These are phyloP conservation scores for Pogoniulus pusillus DNA, from an alignment of 2,797 vertebrate genomes.

Conservation along the genomic window DNA sequence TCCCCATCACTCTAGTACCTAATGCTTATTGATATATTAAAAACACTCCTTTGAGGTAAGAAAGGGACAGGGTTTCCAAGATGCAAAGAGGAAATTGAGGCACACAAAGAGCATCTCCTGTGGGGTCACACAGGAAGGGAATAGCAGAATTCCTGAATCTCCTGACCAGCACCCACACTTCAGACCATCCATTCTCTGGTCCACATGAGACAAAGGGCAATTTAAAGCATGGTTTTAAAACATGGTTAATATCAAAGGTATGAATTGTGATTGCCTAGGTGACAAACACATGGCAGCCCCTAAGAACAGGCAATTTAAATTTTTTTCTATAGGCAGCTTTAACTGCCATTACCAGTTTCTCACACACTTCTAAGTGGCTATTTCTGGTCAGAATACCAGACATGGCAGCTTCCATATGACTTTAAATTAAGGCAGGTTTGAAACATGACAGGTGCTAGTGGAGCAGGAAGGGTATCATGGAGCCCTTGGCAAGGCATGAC, in stretches of 20 bases:
- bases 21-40: background rate
- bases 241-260: background rate
- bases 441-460: background rate
- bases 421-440: background rate
- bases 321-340: background rate
- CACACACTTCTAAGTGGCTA: background rate
- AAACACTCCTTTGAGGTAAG: background rate
- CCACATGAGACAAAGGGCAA: background rate
- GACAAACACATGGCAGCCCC: background rate
- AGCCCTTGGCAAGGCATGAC: background rate
- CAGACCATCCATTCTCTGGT: background rate
- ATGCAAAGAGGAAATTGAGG: background rate
- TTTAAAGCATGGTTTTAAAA: background rate
- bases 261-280: background rate
- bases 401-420: background rate
- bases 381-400: background rate
- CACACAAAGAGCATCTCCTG: background rate
- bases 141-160: background rate
- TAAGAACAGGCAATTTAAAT: background rate
- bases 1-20: background rate
- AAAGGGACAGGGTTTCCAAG: background rate
- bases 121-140: background rate
- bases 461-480: background rate
- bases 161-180: slow-evolving; percentile 9
- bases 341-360: background rate